Conservation (phyloP, 2,888 invertebrate species). For the Dorcus hopei region DNA sequence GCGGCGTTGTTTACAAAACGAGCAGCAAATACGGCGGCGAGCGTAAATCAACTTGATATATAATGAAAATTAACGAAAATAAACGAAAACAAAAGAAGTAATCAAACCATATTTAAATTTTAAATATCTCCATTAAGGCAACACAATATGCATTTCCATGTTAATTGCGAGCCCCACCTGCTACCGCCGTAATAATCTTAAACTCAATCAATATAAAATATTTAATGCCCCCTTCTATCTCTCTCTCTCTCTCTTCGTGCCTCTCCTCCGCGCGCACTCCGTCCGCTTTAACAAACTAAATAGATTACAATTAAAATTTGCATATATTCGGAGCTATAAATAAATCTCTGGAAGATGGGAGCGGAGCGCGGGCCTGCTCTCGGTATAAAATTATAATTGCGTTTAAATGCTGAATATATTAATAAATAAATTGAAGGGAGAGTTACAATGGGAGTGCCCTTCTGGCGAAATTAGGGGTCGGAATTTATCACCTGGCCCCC, state of each 20-base stretch:
- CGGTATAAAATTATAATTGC: constrained; percentile 31
- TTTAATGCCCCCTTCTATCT: constrained; percentile 19
- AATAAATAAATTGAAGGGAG: constrained; percentile 28
- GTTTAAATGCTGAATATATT: constrained; percentile 34
- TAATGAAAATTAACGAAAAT: constrained; percentile 35
- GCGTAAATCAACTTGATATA: constrained; percentile 32
- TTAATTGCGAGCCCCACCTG: constrained; percentile 45
- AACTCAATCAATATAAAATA: constrained; percentile 34
- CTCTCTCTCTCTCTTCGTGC: constrained; percentile 2
- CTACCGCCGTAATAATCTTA: constrained; percentile 35
- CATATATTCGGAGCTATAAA: constrained; percentile 23
- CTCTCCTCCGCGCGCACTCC: not conserved
- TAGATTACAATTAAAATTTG: constrained; percentile 26
- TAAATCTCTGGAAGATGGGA: constrained; percentile 15
- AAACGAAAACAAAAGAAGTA: constrained; percentile 48
- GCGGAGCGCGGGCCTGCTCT: not conserved
- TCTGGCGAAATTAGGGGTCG: constrained; percentile 35
- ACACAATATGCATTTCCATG: constrained; percentile 48
- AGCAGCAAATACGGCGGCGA: not conserved
- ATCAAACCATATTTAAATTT: constrained; percentile 49
- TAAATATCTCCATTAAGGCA: constrained; percentile 48
- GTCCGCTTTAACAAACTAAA: constrained; percentile 18
- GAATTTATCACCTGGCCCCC: constrained; percentile 36
- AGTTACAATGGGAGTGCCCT: constrained; percentile 32
- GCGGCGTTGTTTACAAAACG: not conserved